Base-by-base conservation (phyloP, 2,113 vertebrate genomes). In the Oxyruncus cristatus region DNA sequence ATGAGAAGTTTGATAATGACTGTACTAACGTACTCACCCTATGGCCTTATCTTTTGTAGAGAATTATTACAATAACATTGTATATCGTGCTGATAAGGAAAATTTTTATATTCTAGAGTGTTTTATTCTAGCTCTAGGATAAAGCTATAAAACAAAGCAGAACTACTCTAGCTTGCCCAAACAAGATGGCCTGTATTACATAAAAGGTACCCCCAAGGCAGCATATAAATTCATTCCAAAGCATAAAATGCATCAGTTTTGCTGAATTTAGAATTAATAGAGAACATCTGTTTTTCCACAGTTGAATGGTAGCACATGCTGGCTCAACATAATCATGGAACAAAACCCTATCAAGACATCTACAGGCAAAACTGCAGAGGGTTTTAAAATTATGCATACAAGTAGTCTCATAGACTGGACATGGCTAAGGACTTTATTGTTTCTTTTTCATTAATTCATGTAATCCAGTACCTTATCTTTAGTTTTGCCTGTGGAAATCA, bases 201-300 rank as follows among this genome's bases (percentile, higher is more conserved):
- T 41, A 85, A 90, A 89, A 46, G 30, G 33, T 82, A 62, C 14
- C 50, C 74, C 14, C 26, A 77, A 91, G 84, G 56, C 81, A 92
- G 53, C 21, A 61, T 52, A 84, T 88, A 92, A 95, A 95, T 89
- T 88, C 35, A 93, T 92, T 89, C 39, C 70, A 91, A 93, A 88
- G 76, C 47, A 91, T 86, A 88, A 95, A 96, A 83, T 82, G 39
- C 66, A 91, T 91, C 56, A 27, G 8, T 94, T 95, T 95, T 92
- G 58, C 49, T 95, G 91, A 89, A 85, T 88, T 93, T 79, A 89
- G 66, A 91, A 93, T 91, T 94, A 89, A 93, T 85, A 85, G 42
- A 72, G 77, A 91, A 95, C 71, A 89, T 93, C 78, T 93, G 75
- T 79, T 96, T 97, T 90, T 28, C 37, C 61, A 49, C 20, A 91